Evolutionary conservation across 2,797 vertebrate genomes (phyloP).

Genomic region (Anniella stebbinsi): DNA sequence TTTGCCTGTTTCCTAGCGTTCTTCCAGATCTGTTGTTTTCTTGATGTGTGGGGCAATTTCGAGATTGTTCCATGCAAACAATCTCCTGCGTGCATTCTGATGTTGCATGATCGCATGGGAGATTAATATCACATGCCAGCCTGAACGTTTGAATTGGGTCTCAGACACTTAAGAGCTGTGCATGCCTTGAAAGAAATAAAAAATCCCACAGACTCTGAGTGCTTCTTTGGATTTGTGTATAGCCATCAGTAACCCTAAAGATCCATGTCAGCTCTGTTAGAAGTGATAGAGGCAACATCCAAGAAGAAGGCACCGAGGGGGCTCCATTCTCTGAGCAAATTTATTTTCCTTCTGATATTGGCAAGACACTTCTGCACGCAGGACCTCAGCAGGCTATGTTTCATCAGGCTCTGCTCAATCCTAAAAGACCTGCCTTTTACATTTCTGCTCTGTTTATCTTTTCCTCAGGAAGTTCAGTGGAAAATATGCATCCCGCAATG

Average conservation of each 20-base stretch:
- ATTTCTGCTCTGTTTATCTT: constrained; percentile 77
- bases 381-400: constrained; percentile 72
- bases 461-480: constrained; percentile 78
- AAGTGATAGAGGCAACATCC: constrained; percentile 57
- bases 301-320: constrained; percentile 66
- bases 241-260: constrained; percentile 51
- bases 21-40: background rate
- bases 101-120: background rate
- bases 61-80: background rate
- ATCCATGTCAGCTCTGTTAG: constrained; percentile 61
- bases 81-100: background rate
- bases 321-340: constrained; percentile 63
- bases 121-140: background rate
- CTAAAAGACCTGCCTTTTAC: constrained; percentile 68
- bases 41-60: background rate
- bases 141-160: constrained; percentile 10
- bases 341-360: constrained; percentile 71
- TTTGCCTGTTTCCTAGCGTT: background rate
- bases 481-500: constrained; percentile 77
- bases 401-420: constrained; percentile 66
- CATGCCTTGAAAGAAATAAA: constrained; percentile 6
- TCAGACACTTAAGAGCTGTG: background rate
- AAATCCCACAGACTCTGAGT: background rate
- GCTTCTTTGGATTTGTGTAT: constrained; percentile 3
- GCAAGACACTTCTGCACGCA: constrained; percentile 56